Base-by-base conservation (phyloP, 2,888 invertebrate genomes). In the Luperina nickerlii region DNA sequence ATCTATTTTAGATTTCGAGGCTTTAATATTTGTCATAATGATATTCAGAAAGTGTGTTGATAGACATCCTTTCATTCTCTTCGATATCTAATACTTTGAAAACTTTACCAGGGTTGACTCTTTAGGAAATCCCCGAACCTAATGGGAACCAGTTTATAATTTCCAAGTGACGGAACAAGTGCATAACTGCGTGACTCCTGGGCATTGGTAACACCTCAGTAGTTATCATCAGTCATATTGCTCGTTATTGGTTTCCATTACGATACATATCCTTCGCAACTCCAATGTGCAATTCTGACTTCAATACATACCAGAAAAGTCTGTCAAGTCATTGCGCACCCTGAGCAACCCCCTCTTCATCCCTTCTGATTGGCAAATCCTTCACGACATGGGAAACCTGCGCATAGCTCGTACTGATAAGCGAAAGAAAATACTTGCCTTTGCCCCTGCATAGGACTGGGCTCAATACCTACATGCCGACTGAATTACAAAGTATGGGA, bases 401-500 rank as follows among this genome's bases (percentile, higher is more conserved):
- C 20, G 13, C 38, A 48, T 20, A 60, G 2, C n/a, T 76, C 48
- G 74, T 1, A 24, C 24, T 20, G 5, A 54, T 20, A 45, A 1
- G 20, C 18, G 15, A 57, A n/a, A 9, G 18, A 54, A 42, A 38
- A 42, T 54, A 5, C 38, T 77, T 48, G 15, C 6, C 9, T 78
- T 2, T 32, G 27, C 48, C 11, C 11, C 32, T 63, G 42, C 32
- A 60, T 45, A 63, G 20, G 51, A 45, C 27, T 67, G 27, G 63
- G 24, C 57, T 48, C 32, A 63, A 42, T 74, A 48, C 38, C 6
- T 38, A 60, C 65, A 76, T 85, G 32, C 73, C 71, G n/a, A 42
- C 66, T 69, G 63, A 62, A 71, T 73, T 70, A 73, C 75, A 63
- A 62, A 79, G 68, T 65, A 67, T 51, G 42, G 63, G 57, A 78